Evolutionary conservation across 2,888 invertebrate species (phyloP).

Genomic region (Gymnocheta viridis): DNA sequence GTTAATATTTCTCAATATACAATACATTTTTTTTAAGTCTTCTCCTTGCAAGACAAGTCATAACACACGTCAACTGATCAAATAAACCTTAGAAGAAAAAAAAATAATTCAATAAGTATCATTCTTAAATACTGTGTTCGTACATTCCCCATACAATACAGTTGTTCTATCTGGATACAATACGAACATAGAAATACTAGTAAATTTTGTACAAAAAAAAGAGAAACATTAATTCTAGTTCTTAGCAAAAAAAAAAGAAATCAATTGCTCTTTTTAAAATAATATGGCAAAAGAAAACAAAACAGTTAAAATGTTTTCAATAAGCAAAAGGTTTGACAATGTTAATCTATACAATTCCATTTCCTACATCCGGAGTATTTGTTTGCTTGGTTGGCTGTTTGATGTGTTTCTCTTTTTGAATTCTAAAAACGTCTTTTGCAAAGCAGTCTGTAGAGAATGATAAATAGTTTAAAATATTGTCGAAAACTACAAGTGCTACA

Average conservation of each 20-base stretch:
- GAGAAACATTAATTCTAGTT: conserved; percentile 5
- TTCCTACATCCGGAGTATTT: conserved; percentile 65
- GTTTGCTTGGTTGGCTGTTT: background rate
- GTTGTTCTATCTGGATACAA: background rate
- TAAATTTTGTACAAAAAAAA: background rate
- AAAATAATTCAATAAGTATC: background rate
- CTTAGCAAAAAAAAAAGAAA: conserved; percentile 36
- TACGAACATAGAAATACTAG: background rate
- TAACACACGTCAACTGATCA: conserved; percentile 81
- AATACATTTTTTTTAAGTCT: conserved; percentile 6
- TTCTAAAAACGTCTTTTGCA: conserved; percentile 26
- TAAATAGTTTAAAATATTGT: conserved; percentile 21
- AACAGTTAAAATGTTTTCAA: conserved; percentile 53
- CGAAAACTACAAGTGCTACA: conserved; percentile 7
- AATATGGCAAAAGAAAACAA: conserved; percentile 46
- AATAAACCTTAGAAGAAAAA: conserved; percentile 72
- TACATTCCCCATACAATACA: background rate
- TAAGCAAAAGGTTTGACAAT: conserved; percentile 51
- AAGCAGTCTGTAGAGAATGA: conserved; percentile 10
- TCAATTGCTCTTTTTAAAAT: conserved; percentile 49
- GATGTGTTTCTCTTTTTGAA: background rate
- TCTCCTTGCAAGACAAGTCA: conserved; percentile 71
- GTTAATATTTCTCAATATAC: conserved; percentile 32
- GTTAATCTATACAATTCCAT: conserved; percentile 56
- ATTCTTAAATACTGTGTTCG: background rate